Percentiles rank a stretch among this genome's conserved stretches.
These are phyloP conservation scores for Egretta garzetta DNA, from an alignment of 2,113 vertebrate genomes.

Conservation along the genomic window DNA sequence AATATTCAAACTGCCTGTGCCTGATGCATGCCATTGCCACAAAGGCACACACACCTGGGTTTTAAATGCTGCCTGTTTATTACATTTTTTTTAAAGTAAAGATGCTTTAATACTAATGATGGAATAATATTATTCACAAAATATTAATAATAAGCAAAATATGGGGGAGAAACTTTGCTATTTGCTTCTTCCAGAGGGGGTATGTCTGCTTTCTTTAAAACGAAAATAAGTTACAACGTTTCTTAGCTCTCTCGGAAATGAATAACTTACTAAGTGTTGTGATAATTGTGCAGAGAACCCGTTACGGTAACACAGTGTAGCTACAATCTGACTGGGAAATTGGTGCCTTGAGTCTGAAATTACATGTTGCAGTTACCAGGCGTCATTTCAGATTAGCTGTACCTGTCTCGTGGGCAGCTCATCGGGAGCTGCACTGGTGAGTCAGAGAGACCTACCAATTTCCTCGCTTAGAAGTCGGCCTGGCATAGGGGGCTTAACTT, in stretches of 20 bases:
- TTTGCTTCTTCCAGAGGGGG: background rate
- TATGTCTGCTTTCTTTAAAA: background rate
- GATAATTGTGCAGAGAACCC: conserved; percentile 53
- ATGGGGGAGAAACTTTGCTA: background rate
- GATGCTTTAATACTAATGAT: background rate
- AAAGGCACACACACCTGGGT: background rate
- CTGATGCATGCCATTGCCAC: background rate
- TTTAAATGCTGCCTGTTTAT: conserved; percentile 1
- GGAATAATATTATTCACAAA: background rate
- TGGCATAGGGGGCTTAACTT: background rate
- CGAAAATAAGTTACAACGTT: background rate
- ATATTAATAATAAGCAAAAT: background rate
- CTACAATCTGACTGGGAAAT: conserved; percentile 75
- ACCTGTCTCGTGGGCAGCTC: conserved; percentile 60
- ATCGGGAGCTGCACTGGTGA: background rate
- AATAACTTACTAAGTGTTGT: conserved; percentile 49
- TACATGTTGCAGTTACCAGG: conserved; percentile 72
- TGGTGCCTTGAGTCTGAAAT: conserved; percentile 72
- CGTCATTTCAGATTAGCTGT: conserved; percentile 53
- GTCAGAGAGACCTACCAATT: background rate
- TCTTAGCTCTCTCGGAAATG: background rate
- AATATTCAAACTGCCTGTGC: conserved; percentile 57
- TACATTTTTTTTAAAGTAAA: background rate
- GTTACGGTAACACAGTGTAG: conserved; percentile 49
- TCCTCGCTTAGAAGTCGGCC: background rate